These are phyloP conservation scores for Boulengeromyrus knoepffleri DNA, from an alignment of 2,113 vertebrate genomes.

Conservation along the genomic window DNA sequence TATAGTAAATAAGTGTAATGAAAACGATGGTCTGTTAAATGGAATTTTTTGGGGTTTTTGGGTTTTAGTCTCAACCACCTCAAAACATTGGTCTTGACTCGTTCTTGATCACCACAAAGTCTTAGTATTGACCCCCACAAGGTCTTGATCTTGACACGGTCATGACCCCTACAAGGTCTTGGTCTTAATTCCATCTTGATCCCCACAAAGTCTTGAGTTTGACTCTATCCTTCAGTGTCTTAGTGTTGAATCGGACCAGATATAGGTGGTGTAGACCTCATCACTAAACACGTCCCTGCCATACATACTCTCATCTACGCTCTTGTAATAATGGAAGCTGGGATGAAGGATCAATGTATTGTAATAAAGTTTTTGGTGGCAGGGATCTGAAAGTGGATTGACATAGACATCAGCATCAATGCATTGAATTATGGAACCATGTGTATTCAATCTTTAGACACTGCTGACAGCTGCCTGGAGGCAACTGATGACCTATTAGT, in stretches of 20 bases:
- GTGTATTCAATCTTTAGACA: not conserved
- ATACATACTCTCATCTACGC: not conserved
- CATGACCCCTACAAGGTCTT: not conserved
- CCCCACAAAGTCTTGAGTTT: not conserved
- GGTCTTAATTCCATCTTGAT: too few relatives aligned
- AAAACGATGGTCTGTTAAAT: too few relatives aligned
- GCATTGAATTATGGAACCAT: not conserved
- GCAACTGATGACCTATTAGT: not conserved
- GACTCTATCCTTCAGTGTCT: not conserved
- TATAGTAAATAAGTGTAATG: too few relatives aligned
- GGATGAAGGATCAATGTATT: not conserved
- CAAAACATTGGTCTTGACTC: not conserved
- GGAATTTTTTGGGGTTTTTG: too few relatives aligned
- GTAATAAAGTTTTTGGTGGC: not conserved
- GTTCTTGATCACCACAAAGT: too few relatives aligned
- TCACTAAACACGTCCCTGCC: not conserved
- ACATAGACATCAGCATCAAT: not conserved
- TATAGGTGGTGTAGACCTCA: not conserved
- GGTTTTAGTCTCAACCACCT: not conserved
- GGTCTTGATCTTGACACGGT: not conserved
- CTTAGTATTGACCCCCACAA: too few relatives aligned
- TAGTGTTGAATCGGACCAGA: not conserved
- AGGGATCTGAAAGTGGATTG: not conserved
- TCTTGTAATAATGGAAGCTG: not conserved
- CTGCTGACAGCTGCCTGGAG: not conserved